Conservation (phyloP, 2,888 invertebrate genomes). For the Ormyrus rosae region DNA sequence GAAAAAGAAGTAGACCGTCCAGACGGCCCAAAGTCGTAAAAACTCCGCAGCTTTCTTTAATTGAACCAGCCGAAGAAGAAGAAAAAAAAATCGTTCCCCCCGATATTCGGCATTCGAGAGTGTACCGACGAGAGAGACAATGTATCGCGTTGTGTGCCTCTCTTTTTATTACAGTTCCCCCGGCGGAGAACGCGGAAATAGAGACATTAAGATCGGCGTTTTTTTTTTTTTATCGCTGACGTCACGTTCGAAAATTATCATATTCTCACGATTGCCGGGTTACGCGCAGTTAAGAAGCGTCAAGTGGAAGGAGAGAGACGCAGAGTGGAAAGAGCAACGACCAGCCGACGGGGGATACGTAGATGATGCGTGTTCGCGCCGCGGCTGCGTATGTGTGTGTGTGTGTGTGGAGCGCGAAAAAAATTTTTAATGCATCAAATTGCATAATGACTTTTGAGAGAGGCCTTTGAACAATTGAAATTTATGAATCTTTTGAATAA, state of each 20-base stretch:
- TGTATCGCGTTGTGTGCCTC: conserved; percentile 22
- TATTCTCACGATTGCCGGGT: conserved; percentile 46
- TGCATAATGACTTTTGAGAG: conserved; percentile 39
- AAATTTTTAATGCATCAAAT: conserved; percentile 38
- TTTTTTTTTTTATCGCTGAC: conserved; percentile 7
- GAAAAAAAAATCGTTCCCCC: not conserved
- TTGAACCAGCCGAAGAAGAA: not conserved
- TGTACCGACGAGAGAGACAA: conserved; percentile 30
- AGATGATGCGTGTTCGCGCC: not conserved
- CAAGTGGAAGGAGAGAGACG: conserved; percentile 27
- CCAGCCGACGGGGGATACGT: not conserved
- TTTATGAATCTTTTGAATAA: conserved; percentile 36
- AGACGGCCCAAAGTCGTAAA: conserved; percentile 13
- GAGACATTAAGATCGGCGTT: conserved; percentile 28
- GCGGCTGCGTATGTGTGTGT: too few relatives aligned
- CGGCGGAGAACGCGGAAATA: conserved; percentile 17
- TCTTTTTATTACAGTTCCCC: conserved; percentile 1
- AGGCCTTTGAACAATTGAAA: conserved; percentile 30
- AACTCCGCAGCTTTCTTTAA: conserved; percentile 26
- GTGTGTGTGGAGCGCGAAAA: not conserved
- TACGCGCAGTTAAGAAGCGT: conserved; percentile 37
- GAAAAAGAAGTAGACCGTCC: conserved; percentile 9
- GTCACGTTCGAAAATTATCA: conserved; percentile 34
- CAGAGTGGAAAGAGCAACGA: conserved; percentile 18
- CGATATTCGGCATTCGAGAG: not conserved